A percentile compares a stretch with the other conserved stretches of the same genome.
phyloP scores from a whole-genome alignment of 2,888 invertebrate species.

The Habroteleia sp. region DNA sequence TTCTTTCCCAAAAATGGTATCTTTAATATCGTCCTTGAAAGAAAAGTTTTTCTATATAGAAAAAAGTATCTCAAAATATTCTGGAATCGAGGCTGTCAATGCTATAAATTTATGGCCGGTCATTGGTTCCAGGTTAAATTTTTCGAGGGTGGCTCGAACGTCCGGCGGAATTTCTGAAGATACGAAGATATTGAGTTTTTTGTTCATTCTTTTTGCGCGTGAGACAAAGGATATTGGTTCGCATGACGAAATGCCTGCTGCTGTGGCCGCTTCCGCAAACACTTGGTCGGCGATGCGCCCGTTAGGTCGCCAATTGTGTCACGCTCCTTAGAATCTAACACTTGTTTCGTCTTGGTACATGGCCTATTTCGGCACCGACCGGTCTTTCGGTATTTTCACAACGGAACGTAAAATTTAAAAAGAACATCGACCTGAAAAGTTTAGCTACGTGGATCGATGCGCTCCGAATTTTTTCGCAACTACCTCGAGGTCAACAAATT shows the following conservation, averaged over 20 bases:
- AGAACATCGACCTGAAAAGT: slow-evolving; percentile 46
- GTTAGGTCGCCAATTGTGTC: slow-evolving; percentile 74
- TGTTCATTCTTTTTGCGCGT: slow-evolving; percentile 60
- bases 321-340: slow-evolving; percentile 47
- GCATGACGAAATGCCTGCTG: slow-evolving; percentile 71
- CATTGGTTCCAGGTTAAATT: slow-evolving; percentile 58
- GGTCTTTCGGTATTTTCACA: slow-evolving; percentile 31
- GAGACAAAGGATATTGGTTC: slow-evolving; percentile 67
- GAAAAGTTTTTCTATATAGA: slow-evolving; percentile 46
- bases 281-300: slow-evolving; percentile 71
- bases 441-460: slow-evolving; percentile 47
- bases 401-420: slow-evolving; percentile 38
- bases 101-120: slow-evolving; percentile 52
- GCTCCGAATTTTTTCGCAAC: slow-evolving; percentile 57
- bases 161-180: slow-evolving; percentile 41
- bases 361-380: slow-evolving; percentile 29
- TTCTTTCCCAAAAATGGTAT: slow-evolving; percentile 49
- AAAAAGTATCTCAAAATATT: slow-evolving; percentile 46
- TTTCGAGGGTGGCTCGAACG: slow-evolving; percentile 37
- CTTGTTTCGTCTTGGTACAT: slow-evolving; percentile 52
- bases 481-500: slow-evolving; percentile 65
- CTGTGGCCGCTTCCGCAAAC: slow-evolving; percentile 77
- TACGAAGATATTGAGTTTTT: slow-evolving; percentile 58
- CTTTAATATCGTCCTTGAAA: slow-evolving; percentile 50
- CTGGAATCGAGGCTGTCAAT: slow-evolving; percentile 30